Evolutionary conservation across 2,888 invertebrate species (phyloP), one percentile per base, ranked within the genome.

Genomic region (Cataglyphis rosenhaueri): DNA sequence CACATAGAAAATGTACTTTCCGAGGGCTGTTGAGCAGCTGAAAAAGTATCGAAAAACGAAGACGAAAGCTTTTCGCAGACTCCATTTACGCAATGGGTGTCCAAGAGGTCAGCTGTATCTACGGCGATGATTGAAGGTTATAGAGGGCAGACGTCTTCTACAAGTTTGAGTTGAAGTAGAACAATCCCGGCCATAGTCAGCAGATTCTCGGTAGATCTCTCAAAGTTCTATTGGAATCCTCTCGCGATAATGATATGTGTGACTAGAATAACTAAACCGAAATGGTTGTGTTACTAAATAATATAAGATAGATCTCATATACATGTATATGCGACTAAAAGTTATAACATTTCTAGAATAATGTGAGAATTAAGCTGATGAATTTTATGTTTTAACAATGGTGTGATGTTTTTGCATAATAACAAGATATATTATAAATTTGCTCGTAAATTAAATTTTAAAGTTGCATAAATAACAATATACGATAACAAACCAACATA

Each of bases 91-190:
- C 66, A 41, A 76, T 76, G 68, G 44, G 61, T 70, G 78, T 70
- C 44, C 59, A 64, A 66, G 59, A 61, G 35, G 68, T 78, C 78
- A 78, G 35, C n/a, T 25, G 35, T 71, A 52, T 84, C 74, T 66
- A 68, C 32, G 41, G 65, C n/a, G 74, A 62, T 84, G 57, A 81
- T 62, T 48, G 35, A 74, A 81, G 35, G n/a, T 68, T 78, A 75
- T 78, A 68, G 88, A 76, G 71, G 75, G 44, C 70, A 70, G 78
- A 86, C 59, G 59, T 87, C 41, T 59, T 82, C 57, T 81, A 81
- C 44, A 41, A 70, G 85, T 83, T 85, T 59, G 61, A 52, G 21
- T 15, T 35, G 29, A 82, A 83, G 83, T 89, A 82, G 48, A 55
- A 68, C 78, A 81, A 78, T 52, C 55, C 44, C 57, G 65, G 71